Percentiles rank a stretch among this genome's conserved stretches.
phyloP scores from a whole-genome alignment of 1,140 invertebrate species.

The Megalopta genalis region DNA sequence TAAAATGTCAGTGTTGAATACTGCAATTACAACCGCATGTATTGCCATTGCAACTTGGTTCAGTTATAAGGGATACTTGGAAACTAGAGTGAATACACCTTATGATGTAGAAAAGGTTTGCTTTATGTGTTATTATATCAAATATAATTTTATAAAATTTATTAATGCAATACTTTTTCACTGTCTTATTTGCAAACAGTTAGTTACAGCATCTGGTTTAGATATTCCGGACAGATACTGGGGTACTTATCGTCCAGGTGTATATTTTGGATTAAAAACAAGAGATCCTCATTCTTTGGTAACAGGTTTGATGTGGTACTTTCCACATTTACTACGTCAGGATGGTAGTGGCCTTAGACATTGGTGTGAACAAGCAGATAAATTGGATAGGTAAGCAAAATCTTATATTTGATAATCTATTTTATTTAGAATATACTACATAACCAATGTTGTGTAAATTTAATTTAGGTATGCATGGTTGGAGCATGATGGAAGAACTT shows the following conservation, averaged over 20 bases:
- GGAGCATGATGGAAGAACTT: constrained; percentile 94
- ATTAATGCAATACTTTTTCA: constrained; percentile 2
- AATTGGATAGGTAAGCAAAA: constrained; percentile 84
- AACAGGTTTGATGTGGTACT: constrained; percentile 98
- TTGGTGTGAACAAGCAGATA: constrained; percentile 95
- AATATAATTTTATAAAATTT: background rate
- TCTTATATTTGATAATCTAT: background rate
- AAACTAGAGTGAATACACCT: constrained; percentile 93
- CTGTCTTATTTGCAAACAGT: constrained; percentile 77
- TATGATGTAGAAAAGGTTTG: constrained; percentile 87
- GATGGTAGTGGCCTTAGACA: constrained; percentile 89
- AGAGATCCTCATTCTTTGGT: constrained; percentile 92
- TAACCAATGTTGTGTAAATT: constrained; percentile 21
- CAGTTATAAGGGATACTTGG: constrained; percentile 90
- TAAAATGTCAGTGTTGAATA: constrained; percentile 62
- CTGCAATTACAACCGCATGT: constrained; percentile 58
- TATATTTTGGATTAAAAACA: constrained; percentile 95
- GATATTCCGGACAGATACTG: constrained; percentile 92
- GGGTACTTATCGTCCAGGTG: constrained; percentile 94
- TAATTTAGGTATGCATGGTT: constrained; percentile 88
- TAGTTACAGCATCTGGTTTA: constrained; percentile 85
- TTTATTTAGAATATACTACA: background rate
- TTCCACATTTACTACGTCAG: constrained; percentile 84
- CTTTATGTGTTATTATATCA: constrained; percentile 18
- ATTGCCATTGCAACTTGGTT: constrained; percentile 86